Conservation (phyloP, 2,113 vertebrate genomes). For the Falcunculus frontatus region DNA sequence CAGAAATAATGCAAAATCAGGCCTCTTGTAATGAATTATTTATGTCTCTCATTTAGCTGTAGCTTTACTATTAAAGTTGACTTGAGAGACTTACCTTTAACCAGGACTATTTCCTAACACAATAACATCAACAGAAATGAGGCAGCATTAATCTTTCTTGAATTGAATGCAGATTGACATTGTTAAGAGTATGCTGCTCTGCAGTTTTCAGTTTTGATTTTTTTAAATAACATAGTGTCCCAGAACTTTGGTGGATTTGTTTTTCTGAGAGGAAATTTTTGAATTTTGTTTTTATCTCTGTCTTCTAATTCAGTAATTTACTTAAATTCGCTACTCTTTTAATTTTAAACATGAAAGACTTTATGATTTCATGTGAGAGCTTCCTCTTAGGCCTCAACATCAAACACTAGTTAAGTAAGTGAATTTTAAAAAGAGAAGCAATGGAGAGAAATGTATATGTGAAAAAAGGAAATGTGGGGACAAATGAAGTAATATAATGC, state of each 20-base stretch:
- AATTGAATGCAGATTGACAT: not conserved
- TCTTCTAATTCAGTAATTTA: not conserved
- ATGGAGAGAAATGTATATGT: not conserved
- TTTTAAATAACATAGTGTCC: not conserved
- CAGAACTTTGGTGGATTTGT: not conserved
- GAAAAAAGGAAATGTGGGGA: not conserved
- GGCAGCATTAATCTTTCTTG: not conserved
- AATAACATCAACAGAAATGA: not conserved
- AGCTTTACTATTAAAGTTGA: not conserved
- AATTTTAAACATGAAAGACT: not conserved
- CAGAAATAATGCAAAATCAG: not conserved
- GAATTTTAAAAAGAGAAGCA: not conserved
- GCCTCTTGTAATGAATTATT: slow-evolving; percentile 16
- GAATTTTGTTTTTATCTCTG: not conserved
- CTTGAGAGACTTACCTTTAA: slow-evolving; percentile 11
- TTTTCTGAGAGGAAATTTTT: not conserved
- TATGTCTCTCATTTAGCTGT: slow-evolving; percentile 1
- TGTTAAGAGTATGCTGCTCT: not conserved
- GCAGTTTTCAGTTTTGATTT: not conserved
- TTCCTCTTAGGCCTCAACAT: not conserved
- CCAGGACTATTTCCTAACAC: not conserved
- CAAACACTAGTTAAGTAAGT: not conserved
- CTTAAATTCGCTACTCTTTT: not conserved
- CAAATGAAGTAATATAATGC: not conserved
- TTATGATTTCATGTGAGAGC: not conserved